Evolutionary conservation across 2,888 invertebrate species (phyloP).

Genomic region (Rotaria macrura): DNA sequence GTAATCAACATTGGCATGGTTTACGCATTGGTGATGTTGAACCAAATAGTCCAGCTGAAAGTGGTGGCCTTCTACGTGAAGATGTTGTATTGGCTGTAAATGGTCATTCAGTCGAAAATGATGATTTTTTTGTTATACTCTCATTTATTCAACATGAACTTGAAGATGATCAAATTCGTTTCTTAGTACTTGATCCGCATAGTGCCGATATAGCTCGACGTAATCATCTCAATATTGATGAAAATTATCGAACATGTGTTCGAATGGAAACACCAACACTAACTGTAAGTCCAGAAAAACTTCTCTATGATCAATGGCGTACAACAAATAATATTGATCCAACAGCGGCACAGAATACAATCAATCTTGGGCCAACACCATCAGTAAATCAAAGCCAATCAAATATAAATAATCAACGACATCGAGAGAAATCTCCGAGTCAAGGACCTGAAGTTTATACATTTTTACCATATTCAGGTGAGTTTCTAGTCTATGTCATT

Average conservation of each 20-base stretch:
- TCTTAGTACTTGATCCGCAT: slow-evolving; percentile 6
- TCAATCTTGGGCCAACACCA: not conserved
- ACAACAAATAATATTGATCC: not conserved
- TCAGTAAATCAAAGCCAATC: not conserved
- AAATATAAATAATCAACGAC: not conserved
- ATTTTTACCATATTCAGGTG: slow-evolving; percentile 11
- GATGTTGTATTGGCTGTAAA: slow-evolving; percentile 12
- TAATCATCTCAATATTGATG: not conserved
- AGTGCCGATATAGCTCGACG: not conserved
- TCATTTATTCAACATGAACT: slow-evolving; percentile 21
- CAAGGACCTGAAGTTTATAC: not conserved
- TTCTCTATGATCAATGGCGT: slow-evolving; percentile 1
- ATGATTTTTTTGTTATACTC: slow-evolving; percentile 1
- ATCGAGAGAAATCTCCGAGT: not conserved
- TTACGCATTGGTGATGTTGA: slow-evolving; percentile 19
- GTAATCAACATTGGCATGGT: slow-evolving; percentile 1
- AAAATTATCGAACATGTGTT: not conserved
- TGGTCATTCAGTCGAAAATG: slow-evolving; percentile 19
- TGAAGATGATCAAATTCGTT: slow-evolving; percentile 14
- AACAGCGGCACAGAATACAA: not conserved
- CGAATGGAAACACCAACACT: slow-evolving; percentile 22
- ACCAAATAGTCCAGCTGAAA: slow-evolving; percentile 22
- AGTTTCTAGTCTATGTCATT: not conserved
- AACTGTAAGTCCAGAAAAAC: slow-evolving; percentile 19
- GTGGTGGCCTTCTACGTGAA: slow-evolving; percentile 6